These are phyloP conservation scores for Platysteira castanea DNA, from an alignment of 2,113 vertebrate species.

Conservation along the genomic window DNA sequence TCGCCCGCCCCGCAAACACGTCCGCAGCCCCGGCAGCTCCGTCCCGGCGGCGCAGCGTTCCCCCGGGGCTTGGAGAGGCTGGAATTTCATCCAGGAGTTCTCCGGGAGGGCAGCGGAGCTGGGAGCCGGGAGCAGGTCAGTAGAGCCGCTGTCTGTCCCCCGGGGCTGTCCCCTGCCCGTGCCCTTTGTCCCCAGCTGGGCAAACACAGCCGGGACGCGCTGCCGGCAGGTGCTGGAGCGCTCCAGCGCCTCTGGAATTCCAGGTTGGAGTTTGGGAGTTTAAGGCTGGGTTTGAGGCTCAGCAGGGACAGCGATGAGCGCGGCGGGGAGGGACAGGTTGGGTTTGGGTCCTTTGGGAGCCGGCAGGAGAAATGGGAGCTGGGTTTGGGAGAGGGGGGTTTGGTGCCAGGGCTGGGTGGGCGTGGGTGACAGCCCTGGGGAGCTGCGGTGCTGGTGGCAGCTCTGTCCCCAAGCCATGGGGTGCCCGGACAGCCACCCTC, in stretches of 20 bases:
- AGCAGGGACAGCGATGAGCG: accelerated
- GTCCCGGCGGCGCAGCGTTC: neutral
- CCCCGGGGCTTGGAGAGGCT: neutral
- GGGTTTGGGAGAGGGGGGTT: neutral
- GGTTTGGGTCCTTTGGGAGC: neutral
- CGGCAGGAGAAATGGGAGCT: neutral
- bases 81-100: neutral
- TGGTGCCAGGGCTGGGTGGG: neutral
- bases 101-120: neutral
- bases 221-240: neutral
- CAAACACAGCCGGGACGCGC: neutral
- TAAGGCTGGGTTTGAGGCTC: neutral
- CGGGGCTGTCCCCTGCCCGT: neutral
- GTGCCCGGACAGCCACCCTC: accelerated
- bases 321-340: accelerated
- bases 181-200: neutral
- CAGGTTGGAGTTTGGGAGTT: neutral
- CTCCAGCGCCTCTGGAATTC: neutral
- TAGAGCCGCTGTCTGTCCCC: neutral
- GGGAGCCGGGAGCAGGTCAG: constrained; percentile 41
- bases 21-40: neutral
- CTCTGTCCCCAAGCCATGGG: neutral
- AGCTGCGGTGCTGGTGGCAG: neutral
- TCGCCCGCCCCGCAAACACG: neutral
- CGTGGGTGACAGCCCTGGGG: neutral